Base-by-base conservation (phyloP, 2,797 vertebrate species). In the Bufotes viridis region DNA sequence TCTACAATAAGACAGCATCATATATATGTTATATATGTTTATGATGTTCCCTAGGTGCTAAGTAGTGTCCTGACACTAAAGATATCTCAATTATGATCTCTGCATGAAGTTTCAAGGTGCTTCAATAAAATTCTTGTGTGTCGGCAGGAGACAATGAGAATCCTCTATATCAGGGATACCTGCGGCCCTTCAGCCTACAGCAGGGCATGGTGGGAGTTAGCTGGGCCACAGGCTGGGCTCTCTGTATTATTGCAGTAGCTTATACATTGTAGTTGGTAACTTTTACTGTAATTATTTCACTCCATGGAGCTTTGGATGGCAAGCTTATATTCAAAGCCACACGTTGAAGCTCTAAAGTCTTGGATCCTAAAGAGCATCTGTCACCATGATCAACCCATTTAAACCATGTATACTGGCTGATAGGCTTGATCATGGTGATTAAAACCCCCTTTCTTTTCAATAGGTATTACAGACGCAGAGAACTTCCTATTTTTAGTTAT, bases 1-100 rank as follows among this genome's bases (percentile, higher is more conserved):
- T 24, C 22, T 65, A 24, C n/a, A n/a, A 7, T 65, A n/a, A 24
- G 63, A 65, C 12, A 10, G 63, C 10, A 65, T 1, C 29, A 34
- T 17, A 29, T 34, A 9, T 11, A 70, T 18, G 15, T 34, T 34
- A 18, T 10, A 70, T 17, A 7, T 70, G 1, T 34, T 34, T 34
- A 70, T 42, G 29, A 42, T 74, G 34, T 22, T 74, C 70, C 22
- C 22, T 74, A 1, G 70, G 20, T 15, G 6, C 29, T 17, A 29
- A 15, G 9, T 11, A 74, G 17, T 20, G 17, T 49, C 8, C 72
- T 51, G 51, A 12, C 22, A 7, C 14, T 70, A 70, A 79, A 8
- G 72, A 88, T 72, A 57, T 72, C 51, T 80, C 76, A 84, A 80
- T 84, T 82, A 29, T 84, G 83, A 61, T 88, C 76, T 80, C 65